Evolutionary conservation across 1,140 invertebrate species (phyloP), one percentile per base, ranked within the genome.

Genomic region (Bactericera cockerelli): DNA sequence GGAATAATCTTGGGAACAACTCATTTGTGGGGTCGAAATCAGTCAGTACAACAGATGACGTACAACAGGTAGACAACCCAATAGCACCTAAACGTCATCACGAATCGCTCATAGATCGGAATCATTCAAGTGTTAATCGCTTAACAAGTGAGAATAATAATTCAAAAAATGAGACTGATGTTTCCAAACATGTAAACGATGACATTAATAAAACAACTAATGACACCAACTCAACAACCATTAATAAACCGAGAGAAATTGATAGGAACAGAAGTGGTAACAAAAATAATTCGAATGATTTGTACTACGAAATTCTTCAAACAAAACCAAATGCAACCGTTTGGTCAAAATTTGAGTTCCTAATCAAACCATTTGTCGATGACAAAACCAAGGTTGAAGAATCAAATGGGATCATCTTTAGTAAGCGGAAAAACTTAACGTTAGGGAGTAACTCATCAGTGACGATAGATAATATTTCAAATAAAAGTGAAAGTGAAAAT

Each of bases 271-370:
- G 16, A 11, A 10, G 16, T 11, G 10, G 10, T 11, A 22, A 22
- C n/a, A 49, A 49, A 19, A 49, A 49, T n/a, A 49, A n/a, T 49
- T 19, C n/a, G 4, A 49, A 49, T 49, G 42, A 49, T 6, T 19
- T 49, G 42, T 49, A 19, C 19, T 49, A 49, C 22, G 42, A 49
- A 49, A 31, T 31, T 31, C 28, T 31, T 4, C n/a, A 49, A 49
- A 49, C 42, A 4, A 49, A 49, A 49, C 42, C 42, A 49, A 49
- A 49, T n/a, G 6, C 42, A n/a, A 49, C 42, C n/a, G 19, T 49
- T 49, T 49, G 42, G 42, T 49, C 42, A n/a, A 49, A 49, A 49
- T 49, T 49, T 49, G 42, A 49, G 19, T 49, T 49, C 22, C 22
- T 19, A 4, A 49, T 49, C 22, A 16, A 49, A 22, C 42, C 42